Percentiles rank a stretch among this genome's conserved stretches.
Evolutionary conservation across 2,797 vertebrate species (phyloP).

Genomic region (Hippocampus kuda): DNA sequence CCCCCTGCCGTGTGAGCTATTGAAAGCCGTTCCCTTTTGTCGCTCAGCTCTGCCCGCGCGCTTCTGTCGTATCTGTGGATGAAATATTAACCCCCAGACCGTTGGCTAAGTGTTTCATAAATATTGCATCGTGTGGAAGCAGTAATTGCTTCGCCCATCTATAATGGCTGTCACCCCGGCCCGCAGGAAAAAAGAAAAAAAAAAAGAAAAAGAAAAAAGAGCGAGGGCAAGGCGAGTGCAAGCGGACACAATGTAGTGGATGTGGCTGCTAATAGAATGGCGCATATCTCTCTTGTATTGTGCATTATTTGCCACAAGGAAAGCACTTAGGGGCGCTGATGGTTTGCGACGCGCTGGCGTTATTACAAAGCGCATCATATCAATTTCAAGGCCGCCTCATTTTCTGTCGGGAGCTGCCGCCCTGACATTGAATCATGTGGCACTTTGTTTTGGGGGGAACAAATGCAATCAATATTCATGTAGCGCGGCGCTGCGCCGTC

Average conservation of each 20-base stretch:
- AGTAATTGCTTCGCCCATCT: constrained; percentile 69
- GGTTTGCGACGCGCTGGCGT: constrained; percentile 13
- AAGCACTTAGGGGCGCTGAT: constrained; percentile 27
- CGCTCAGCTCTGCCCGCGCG: constrained; percentile 48
- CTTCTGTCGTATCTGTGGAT: constrained; percentile 59
- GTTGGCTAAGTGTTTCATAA: constrained; percentile 71
- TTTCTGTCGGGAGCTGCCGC: not conserved
- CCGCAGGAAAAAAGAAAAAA: constrained; percentile 27
- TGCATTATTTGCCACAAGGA: constrained; percentile 9
- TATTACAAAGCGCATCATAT: not conserved
- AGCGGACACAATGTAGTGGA: constrained; percentile 16
- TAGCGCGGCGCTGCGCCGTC: not conserved
- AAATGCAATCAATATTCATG: not conserved
- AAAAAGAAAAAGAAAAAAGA: not conserved
- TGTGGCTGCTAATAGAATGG: constrained; percentile 35
- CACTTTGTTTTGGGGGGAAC: not conserved
- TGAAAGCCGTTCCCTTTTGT: constrained; percentile 43
- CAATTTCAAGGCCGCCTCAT: not conserved
- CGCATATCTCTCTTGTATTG: constrained; percentile 20
- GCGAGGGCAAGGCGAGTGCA: constrained; percentile 19
- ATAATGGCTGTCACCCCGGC: constrained; percentile 60
- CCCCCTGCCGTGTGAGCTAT: constrained; percentile 24
- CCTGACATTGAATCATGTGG: not conserved
- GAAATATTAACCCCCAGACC: constrained; percentile 68
- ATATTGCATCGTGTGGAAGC: constrained; percentile 69